A percentile compares a stretch with the other conserved stretches of the same genome.
phyloP scores from a whole-genome alignment of 2,113 vertebrate genomes.

The Talpa occidentalis region DNA sequence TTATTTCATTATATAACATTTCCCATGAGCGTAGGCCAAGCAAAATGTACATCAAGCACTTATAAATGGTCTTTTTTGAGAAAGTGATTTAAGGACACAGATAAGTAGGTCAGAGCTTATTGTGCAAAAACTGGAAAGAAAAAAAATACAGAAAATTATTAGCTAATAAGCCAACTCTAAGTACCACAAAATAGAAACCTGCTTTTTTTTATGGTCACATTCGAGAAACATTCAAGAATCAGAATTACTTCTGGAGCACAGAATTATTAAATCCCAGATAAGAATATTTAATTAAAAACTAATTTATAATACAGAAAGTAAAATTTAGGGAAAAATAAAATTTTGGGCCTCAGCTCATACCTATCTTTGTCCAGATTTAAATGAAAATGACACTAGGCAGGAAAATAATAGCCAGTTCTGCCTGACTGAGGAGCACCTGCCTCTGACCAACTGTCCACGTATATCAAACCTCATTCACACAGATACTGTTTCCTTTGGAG shows the following conservation, averaged over 20 bases:
- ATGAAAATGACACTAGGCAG: background rate
- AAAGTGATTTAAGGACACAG: background rate
- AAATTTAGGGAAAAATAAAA: background rate
- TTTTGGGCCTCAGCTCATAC: background rate
- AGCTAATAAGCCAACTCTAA: background rate
- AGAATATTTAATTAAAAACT: slow-evolving; percentile 43
- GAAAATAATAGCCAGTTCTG: background rate
- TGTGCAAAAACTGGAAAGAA: slow-evolving; percentile 19
- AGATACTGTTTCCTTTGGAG: background rate
- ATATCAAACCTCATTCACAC: background rate
- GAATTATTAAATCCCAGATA: background rate
- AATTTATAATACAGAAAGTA: background rate
- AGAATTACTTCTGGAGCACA: background rate
- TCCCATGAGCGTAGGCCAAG: background rate
- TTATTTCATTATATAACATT: background rate
- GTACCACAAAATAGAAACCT: background rate
- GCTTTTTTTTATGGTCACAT: background rate
- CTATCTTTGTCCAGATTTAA: background rate
- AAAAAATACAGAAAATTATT: background rate
- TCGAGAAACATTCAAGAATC: slow-evolving; percentile 36
- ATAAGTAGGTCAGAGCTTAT: background rate
- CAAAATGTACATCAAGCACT: background rate
- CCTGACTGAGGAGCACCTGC: no score
- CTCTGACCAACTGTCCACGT: background rate
- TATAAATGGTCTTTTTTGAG: background rate